Evolutionary conservation across 2,113 vertebrate genomes (phyloP).

Genomic region (Athene noctua): DNA sequence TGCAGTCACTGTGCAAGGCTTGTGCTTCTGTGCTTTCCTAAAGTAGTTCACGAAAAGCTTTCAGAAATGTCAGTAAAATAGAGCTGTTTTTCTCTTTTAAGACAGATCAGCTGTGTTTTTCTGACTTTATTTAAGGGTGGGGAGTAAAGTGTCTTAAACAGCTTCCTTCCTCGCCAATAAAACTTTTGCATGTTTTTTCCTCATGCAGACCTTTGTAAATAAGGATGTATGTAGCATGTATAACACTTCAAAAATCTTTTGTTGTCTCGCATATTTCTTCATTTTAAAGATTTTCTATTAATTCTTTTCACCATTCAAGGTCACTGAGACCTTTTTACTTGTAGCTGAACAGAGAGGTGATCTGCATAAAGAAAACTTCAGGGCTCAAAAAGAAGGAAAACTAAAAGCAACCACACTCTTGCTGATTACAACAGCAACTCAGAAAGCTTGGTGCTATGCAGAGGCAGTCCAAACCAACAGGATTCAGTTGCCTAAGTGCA

Average conservation of each 20-base stretch:
- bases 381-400: neutral
- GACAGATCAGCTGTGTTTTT: neutral
- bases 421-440: neutral
- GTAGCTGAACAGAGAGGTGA: neutral
- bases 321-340: neutral
- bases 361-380: neutral
- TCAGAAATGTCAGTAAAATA: neutral
- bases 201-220: neutral
- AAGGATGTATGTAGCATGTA: neutral
- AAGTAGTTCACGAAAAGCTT: neutral
- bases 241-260: neutral
- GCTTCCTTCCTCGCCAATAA: neutral
- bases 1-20: neutral
- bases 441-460: neutral
- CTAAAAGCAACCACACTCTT: neutral
- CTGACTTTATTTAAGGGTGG: neutral
- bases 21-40: neutral
- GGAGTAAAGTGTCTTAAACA: neutral
- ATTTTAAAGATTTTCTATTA: neutral
- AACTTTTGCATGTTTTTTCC: neutral
- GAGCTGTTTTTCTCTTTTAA: neutral
- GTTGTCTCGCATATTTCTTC: rapidly evolving
- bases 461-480: neutral
- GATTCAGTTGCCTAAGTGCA: neutral
- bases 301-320: neutral